Base-by-base conservation (phyloP, 2,113 vertebrate genomes). In the Ramphastos sulfuratus region DNA sequence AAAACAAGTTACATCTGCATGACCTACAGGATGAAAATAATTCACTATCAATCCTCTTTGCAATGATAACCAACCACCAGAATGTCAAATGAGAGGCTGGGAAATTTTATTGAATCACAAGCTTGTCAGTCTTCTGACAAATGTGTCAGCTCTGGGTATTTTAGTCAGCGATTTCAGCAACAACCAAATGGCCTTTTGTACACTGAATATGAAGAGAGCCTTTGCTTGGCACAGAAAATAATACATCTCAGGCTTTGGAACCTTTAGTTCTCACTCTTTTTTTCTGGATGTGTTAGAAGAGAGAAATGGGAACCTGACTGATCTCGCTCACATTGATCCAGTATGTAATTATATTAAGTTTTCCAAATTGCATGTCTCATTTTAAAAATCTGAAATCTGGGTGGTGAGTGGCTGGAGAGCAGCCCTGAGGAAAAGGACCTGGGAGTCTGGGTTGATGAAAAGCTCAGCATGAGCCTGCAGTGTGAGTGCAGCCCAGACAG, bases 111-210 rank as follows among this genome's bases (percentile, higher is more conserved):
- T 90, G 93, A 94, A 85, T 85, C 89, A 92, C 76, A 90, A 71
- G 65, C 35, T 91, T 91, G 87, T 90, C 93, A 83, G 69, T 91
- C 87, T 92, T 83, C 85, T 92, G 93, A 94, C 25, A 74, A 91
- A 87, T 54, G 56, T 94, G 85, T 92, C 58, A 71, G 61, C 79
- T 64, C 64, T 72, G 87, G 61, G 20, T 89, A 92, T 93, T 95
- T 95, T 81, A 94, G 87, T 85, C 91, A 95, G 89, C 72, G 89
- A 95, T 91, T 94, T 91, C 93, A 85, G 69, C 87, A 91, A 81
- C 82, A 89, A 92, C 73, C 72, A 93, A 94, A 91, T 90, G 87
- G 91, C 91, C 89, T 96, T 96, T 95, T 95, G 91, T 90, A 91
- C 65, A 67, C 33, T 46, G 87, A 93, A 58, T 65, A 87, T 85